phyloP scores from a whole-genome alignment of 2,888 invertebrate genomes.

The Nemotelus pantherinus region DNA sequence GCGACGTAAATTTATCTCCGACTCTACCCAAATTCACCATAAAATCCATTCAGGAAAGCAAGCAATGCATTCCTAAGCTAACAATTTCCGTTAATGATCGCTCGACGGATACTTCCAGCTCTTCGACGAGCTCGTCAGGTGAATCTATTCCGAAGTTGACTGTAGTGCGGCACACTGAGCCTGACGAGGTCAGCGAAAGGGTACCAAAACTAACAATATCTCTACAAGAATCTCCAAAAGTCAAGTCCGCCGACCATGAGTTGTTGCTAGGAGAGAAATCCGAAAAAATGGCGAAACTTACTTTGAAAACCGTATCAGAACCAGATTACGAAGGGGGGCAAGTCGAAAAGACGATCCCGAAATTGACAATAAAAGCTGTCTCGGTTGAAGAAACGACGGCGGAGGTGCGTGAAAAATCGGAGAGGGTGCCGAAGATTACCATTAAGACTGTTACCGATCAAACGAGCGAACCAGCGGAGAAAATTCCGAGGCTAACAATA shows the following conservation, averaged over 20 bases:
- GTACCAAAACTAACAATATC: constrained; percentile 61
- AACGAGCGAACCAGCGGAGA: constrained; percentile 23
- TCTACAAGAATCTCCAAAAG: constrained; percentile 57
- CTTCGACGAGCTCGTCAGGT: constrained; percentile 10
- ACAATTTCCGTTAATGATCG: constrained; percentile 65
- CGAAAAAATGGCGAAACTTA: constrained; percentile 56
- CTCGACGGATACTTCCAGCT: background rate
- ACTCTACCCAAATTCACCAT: constrained; percentile 54
- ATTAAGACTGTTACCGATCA: constrained; percentile 41
- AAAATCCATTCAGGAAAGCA: constrained; percentile 49
- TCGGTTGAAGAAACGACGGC: background rate
- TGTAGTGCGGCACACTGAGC: constrained; percentile 54
- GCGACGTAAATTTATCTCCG: constrained; percentile 16
- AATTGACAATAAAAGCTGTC: constrained; percentile 49
- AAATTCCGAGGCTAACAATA: constrained; percentile 46
- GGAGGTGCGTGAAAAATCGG: constrained; percentile 51
- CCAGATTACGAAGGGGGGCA: constrained; percentile 56
- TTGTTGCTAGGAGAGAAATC: background rate
- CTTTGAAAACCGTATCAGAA: constrained; percentile 65
- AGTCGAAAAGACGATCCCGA: constrained; percentile 44
- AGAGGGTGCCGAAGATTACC: constrained; percentile 47
- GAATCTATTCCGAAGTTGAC: constrained; percentile 57
- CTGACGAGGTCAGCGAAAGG: constrained; percentile 41
- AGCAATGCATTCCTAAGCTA: constrained; percentile 64
- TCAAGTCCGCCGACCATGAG: constrained; percentile 3